phyloP scores from a whole-genome alignment of 2,113 vertebrate species.

The Gallinago paraguaiae region DNA sequence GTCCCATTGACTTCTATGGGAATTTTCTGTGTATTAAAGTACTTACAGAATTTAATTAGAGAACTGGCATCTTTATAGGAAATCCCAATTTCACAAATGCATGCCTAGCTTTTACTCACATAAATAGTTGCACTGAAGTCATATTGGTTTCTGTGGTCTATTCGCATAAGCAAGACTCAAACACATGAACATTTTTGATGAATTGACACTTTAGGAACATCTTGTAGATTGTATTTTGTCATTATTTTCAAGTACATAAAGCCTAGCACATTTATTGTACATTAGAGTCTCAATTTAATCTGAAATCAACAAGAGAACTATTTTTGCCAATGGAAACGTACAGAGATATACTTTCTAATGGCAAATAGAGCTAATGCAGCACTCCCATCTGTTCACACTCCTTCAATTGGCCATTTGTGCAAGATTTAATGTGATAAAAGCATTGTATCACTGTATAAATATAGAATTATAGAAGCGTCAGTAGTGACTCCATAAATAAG shows the following conservation, averaged over 20 bases:
- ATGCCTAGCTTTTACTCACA: not conserved
- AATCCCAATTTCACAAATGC: not conserved
- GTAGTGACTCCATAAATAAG: constrained; percentile 52
- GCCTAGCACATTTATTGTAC: not conserved
- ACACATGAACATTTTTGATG: not conserved
- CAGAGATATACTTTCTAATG: constrained; percentile 50
- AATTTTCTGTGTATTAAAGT: not conserved
- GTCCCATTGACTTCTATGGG: not conserved
- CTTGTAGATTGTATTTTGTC: not conserved
- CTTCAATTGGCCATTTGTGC: constrained; percentile 63
- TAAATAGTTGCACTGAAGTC: not conserved
- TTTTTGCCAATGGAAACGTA: constrained; percentile 48
- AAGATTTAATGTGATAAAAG: constrained; percentile 69
- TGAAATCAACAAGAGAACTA: constrained; percentile 53
- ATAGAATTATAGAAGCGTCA: constrained; percentile 58
- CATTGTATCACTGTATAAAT: constrained; percentile 70
- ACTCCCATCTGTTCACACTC: constrained; percentile 72
- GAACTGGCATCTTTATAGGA: not conserved
- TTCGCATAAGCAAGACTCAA: not conserved
- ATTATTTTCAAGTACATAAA: constrained; percentile 48
- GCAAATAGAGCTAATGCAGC: constrained; percentile 72
- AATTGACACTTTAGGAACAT: not conserved
- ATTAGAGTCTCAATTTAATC: constrained; percentile 9
- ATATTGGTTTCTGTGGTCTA: not conserved
- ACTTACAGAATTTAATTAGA: not conserved